Evolutionary conservation across 1,140 invertebrate genomes (phyloP), one percentile per base, ranked within the genome.

Genomic region (Physella acuta): DNA sequence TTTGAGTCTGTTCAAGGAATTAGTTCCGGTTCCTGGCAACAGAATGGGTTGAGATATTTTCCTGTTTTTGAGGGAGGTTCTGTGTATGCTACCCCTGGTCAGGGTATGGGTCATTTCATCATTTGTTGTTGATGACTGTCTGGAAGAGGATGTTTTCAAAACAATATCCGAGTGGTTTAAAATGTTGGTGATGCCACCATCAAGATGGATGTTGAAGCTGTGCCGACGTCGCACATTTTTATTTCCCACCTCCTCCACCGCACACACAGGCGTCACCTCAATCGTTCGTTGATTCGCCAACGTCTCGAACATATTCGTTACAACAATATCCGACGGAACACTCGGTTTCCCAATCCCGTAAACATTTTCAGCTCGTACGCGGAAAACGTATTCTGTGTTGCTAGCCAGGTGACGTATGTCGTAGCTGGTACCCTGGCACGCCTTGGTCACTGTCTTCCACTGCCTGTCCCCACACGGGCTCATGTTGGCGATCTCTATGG

Each of bases 361-460:
- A 79, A 95, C 91, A 86, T 99, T 99, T 86, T 98, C 96, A 65
- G 96, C 95, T 87, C 94, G 91, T 0, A 99, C 95, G 62, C 95
- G 89, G 89, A 99, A 99, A 73, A 97, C 93, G 82, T 99, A 99
- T 17, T 92, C 90, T 73, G 89, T 89, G 58, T 94, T 94, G 20
- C 98, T 94, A 5, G 88, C 90, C 5, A 99, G 85, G 77, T 93
- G 91, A 80, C 93, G 91, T 0, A 95, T 94, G 0, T 92, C 95
- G 82, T 94, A 96, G 72, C 90, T 92, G 0, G 92, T 94, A 76
- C 90, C 92, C 65, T 96, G 90, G 1, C 94, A 94, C 82, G 97
- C 98, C 72, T 93, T 96, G 75, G 93, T 95, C 0, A 95, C 88
- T 83, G 95, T 95, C 8, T 91, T 88, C 97, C 95, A 99, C 59